Conservation (phyloP, 2,888 invertebrate species). For the Drosophila macrothrix region DNA sequence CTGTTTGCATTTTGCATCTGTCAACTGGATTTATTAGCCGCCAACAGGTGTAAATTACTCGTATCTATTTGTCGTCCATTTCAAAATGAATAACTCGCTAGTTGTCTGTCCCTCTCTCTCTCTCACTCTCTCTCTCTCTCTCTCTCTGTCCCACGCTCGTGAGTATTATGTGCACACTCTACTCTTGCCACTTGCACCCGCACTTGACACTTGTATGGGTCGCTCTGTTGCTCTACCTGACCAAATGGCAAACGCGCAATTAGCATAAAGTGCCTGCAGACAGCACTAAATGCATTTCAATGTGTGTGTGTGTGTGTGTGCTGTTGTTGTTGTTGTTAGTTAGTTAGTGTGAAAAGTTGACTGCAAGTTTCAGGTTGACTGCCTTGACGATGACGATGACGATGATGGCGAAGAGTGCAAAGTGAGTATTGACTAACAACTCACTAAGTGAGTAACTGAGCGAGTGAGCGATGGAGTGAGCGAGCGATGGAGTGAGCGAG, state of each 20-base stretch:
- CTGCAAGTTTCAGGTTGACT: conserved; percentile 61
- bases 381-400: conserved; percentile 46
- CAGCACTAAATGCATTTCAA: conserved; percentile 33
- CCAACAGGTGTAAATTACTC: conserved; percentile 34
- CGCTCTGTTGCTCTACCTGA: conserved; percentile 51
- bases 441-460: conserved; percentile 13
- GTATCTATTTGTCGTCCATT: conserved; percentile 3
- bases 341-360: conserved; percentile 56
- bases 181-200: conserved; percentile 24
- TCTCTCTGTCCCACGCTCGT: background rate
- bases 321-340: conserved; percentile 39
- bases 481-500: background rate
- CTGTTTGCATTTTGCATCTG: conserved; percentile 31
- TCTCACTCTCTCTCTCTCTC: background rate
- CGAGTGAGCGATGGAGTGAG: conserved; percentile 25
- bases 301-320: conserved; percentile 6
- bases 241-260: conserved; percentile 77
- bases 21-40: conserved; percentile 37
- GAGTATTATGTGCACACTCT: background rate
- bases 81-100: conserved; percentile 6
- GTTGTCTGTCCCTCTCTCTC: background rate
- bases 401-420: conserved; percentile 32
- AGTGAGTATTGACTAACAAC: conserved; percentile 24
- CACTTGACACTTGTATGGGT: conserved; percentile 57
- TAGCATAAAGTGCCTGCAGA: conserved; percentile 72